phyloP scores from a whole-genome alignment of 1,140 invertebrate species.

The Drosophila pseudoobscura region DNA sequence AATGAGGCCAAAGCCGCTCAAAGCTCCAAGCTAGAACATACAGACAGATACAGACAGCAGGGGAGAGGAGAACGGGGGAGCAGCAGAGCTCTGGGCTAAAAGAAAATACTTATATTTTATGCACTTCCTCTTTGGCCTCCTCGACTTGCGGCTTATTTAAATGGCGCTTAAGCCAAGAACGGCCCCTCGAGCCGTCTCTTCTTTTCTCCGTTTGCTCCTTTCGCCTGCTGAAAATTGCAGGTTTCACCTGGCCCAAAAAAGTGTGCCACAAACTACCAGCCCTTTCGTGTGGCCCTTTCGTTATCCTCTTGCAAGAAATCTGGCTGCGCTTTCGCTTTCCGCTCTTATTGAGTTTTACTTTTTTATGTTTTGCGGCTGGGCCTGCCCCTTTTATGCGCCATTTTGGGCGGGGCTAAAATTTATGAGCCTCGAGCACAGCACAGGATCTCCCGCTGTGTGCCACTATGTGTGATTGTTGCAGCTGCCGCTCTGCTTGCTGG shows the following conservation, averaged over 20 bases:
- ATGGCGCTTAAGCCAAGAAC: slow-evolving; percentile 49
- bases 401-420: slow-evolving; percentile 51
- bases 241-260: slow-evolving; percentile 43
- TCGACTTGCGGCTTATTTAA: slow-evolving; percentile 58
- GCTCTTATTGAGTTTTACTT: slow-evolving; percentile 27
- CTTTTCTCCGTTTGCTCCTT: slow-evolving; percentile 10
- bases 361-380: slow-evolving; percentile 45
- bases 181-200: slow-evolving; percentile 26
- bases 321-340: slow-evolving; percentile 20
- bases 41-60: slow-evolving; percentile 8
- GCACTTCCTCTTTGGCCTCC: slow-evolving; percentile 28
- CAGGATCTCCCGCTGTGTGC: slow-evolving; percentile 20
- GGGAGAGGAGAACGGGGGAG: too few relatives aligned
- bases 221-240: slow-evolving; percentile 42
- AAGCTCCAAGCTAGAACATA: slow-evolving; percentile 16
- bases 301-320: not conserved
- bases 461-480: slow-evolving; percentile 11
- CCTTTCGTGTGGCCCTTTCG: slow-evolving; percentile 11
- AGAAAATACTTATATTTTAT: slow-evolving; percentile 24
- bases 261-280: slow-evolving; percentile 21
- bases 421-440: slow-evolving; percentile 39
- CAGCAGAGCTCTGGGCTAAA: slow-evolving; percentile 7
- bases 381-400: slow-evolving; percentile 40
- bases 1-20: slow-evolving; percentile 59
- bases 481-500: slow-evolving; percentile 53